Evolutionary conservation across 1,140 invertebrate species (phyloP).

Genomic region (Batillaria attramentaria): DNA sequence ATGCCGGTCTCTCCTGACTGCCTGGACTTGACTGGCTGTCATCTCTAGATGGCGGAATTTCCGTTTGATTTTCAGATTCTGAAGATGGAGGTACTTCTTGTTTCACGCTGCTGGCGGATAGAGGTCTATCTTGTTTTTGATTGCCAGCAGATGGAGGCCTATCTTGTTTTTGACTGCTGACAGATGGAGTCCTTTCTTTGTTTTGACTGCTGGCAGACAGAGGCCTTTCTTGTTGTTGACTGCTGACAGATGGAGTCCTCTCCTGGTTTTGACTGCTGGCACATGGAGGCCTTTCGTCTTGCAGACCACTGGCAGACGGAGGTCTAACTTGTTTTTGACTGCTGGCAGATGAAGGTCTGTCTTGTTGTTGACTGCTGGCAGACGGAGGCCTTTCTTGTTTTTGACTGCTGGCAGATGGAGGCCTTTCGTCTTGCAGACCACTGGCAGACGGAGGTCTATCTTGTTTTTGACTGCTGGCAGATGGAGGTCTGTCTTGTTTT

Average conservation of each 20-base stretch:
- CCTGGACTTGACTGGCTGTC: too few species aligned
- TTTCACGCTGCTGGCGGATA: not conserved
- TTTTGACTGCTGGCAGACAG: not conserved
- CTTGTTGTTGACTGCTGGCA: conserved; percentile 7
- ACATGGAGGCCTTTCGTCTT: not conserved
- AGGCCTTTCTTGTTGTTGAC: not conserved
- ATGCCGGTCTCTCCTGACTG: not conserved
- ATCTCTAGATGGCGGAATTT: too few species aligned
- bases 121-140: not conserved
- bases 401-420: not conserved
- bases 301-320: not conserved
- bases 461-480: not conserved
- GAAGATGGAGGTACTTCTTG: not conserved
- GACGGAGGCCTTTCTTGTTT: not conserved
- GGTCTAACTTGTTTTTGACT: not conserved
- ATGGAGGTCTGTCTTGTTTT: not conserved
- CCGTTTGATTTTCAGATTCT: not conserved
- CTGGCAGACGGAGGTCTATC: not conserved
- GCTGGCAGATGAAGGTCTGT: not conserved
- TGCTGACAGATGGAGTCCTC: not conserved
- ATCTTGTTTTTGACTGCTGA: not conserved
- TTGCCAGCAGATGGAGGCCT: not conserved
- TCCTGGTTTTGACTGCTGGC: not conserved
- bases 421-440: not conserved
- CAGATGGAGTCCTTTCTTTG: not conserved